Percentiles rank a stretch among this genome's conserved stretches.
Evolutionary conservation across 2,797 vertebrate genomes (phyloP).

Genomic region (Eospalax fontanierii): DNA sequence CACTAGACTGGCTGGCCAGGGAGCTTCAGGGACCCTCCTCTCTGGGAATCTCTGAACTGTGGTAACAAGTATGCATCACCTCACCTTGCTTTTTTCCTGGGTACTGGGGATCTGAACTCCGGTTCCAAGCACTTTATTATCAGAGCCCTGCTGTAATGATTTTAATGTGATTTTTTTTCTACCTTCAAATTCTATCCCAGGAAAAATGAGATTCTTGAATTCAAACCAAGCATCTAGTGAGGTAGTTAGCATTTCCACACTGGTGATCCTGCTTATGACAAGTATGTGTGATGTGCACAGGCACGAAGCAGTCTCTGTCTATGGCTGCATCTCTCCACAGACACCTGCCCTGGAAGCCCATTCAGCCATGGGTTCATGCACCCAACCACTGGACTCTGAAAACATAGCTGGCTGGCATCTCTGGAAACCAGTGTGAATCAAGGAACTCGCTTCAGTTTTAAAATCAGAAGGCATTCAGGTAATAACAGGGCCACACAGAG

Average conservation of each 20-base stretch:
- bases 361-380: not conserved
- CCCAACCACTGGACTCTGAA: rapidly evolving
- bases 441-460: not conserved
- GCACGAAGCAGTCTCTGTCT: not conserved
- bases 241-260: rapidly evolving
- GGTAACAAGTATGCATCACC: not conserved
- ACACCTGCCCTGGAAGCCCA: not conserved
- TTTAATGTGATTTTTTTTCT: not conserved
- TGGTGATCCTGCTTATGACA: rapidly evolving
- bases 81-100: not conserved
- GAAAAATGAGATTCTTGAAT: not conserved
- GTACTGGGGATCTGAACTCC: not conserved
- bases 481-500: not conserved
- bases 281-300: not conserved
- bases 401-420: not conserved
- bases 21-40: too few species aligned
- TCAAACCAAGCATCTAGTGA: not conserved
- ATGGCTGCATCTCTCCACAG: rapidly evolving
- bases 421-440: not conserved
- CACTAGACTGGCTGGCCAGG: too few species aligned
- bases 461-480: not conserved
- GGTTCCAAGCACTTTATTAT: not conserved
- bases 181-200: not conserved
- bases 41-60: too few species aligned
- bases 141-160: not conserved